Evolutionary conservation across 2,888 invertebrate species (phyloP), one percentile per base, ranked within the genome.

Genomic region (Drosophila siamana): DNA sequence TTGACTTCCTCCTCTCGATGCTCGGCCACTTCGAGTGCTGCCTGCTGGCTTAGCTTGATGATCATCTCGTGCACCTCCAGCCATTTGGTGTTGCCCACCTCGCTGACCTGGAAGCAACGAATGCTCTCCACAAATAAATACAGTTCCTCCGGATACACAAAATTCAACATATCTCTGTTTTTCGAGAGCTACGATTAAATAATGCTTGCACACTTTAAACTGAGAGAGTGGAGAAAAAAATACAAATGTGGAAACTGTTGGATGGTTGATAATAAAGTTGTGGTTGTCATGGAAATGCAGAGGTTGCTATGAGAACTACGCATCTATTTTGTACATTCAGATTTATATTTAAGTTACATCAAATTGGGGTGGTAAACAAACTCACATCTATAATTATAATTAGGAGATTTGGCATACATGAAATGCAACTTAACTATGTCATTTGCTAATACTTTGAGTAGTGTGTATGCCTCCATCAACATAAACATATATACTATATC

Each of bases 31-130:
- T 97, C 97, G 41, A 97, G 91, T 43, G 96, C 94, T 1, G 97
- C 97, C 93, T 98, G 97, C 91, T 98, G 97, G 88, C 97, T 97
- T 9, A 98, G 91, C 91, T 97, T 96, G 88, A 97, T 96, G 7
- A 98, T 91, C 82, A 95, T 94, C 89, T 97, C 95, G 89, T 98
- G 98, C 92, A 94, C 95, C 80, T 96, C 96, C 47, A 96, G 92
- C 97, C 97, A 97, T 55, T 96, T 96, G 81, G 93, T 93, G 50
- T 93, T 94, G 51, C 97, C 97, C 68, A 97, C 93, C 69, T 94
- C 94, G 70, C 94, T 94, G 28, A 97, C 93, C 38, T 94, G 92
- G 67, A 94, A 95, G 26, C 94, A 93, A 74, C 94, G 93, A 91
- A 97, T 94, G 76, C 95, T 95, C 88, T 96, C 94, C 3, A 97